phyloP scores from a whole-genome alignment of 2,888 invertebrate species.

The Morinoia aosen region DNA sequence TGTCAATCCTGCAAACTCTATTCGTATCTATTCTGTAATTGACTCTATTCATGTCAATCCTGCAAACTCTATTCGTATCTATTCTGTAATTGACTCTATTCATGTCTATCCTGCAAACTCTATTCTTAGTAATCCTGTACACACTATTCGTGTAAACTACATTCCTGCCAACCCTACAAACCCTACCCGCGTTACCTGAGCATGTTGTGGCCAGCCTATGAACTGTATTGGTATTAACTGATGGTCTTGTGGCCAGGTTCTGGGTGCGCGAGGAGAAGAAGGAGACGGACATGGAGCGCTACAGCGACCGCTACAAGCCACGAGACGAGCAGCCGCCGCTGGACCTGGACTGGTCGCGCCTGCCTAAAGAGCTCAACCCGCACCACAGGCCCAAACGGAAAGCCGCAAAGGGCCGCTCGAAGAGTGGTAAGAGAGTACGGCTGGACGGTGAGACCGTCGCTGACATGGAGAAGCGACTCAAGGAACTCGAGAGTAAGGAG shows the following conservation, averaged over 20 bases:
- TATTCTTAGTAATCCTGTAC: too few species aligned
- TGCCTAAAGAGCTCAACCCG: slow-evolving; percentile 69
- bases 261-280: slow-evolving; percentile 66
- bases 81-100: too few species aligned
- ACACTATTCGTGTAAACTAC: too few species aligned
- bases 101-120: too few species aligned
- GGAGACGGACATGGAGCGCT: slow-evolving; percentile 72
- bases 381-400: slow-evolving; percentile 56
- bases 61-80: too few species aligned
- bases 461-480: slow-evolving; percentile 53
- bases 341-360: slow-evolving; percentile 68
- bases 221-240: neutral
- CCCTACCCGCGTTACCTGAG: too few species aligned
- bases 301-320: slow-evolving; percentile 73
- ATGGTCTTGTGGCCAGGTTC: neutral
- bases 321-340: slow-evolving; percentile 66
- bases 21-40: too few species aligned
- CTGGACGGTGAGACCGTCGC: neutral
- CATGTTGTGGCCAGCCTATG: too few species aligned
- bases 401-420: neutral
- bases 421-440: slow-evolving; percentile 63
- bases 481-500: slow-evolving; percentile 68
- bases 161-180: too few species aligned
- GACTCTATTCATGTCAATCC: too few species aligned
- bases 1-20: too few species aligned